Conservation (phyloP, 2,888 invertebrate genomes). For the Eutolmus rufibarbis region DNA sequence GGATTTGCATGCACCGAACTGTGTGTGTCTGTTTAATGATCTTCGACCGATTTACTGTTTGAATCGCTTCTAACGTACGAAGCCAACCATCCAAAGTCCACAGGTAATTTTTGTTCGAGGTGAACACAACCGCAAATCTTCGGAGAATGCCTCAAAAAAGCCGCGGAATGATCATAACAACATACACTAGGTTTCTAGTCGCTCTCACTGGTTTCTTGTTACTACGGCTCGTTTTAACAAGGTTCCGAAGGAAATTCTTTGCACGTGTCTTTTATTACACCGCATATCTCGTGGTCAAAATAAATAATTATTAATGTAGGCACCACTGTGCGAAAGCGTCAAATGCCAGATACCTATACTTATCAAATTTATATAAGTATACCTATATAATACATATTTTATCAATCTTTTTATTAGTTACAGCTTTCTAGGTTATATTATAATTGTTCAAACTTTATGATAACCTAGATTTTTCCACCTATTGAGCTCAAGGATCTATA, state of each 20-base stretch:
- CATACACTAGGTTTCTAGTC: background rate
- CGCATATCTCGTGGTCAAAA: background rate
- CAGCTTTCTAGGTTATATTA: no score
- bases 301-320: background rate
- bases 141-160: background rate
- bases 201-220: background rate
- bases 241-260: background rate
- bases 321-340: no score
- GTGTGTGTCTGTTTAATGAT: slow-evolving; percentile 6
- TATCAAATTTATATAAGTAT: no score
- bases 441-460: no score
- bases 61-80: background rate
- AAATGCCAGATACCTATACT: no score
- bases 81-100: background rate
- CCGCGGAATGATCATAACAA: background rate
- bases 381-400: no score
- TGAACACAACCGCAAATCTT: slow-evolving; percentile 9
- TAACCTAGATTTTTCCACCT: no score
- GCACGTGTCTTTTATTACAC: background rate
- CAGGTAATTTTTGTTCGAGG: slow-evolving; percentile 4
- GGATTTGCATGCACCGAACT: background rate
- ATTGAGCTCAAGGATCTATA: no score
- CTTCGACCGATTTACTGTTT: background rate
- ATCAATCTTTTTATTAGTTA: no score
- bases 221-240: background rate